Percentiles rank a stretch among this genome's conserved stretches.
Conservation (phyloP, 1,140 invertebrate species). For the Leptopilina clavipes region DNA sequence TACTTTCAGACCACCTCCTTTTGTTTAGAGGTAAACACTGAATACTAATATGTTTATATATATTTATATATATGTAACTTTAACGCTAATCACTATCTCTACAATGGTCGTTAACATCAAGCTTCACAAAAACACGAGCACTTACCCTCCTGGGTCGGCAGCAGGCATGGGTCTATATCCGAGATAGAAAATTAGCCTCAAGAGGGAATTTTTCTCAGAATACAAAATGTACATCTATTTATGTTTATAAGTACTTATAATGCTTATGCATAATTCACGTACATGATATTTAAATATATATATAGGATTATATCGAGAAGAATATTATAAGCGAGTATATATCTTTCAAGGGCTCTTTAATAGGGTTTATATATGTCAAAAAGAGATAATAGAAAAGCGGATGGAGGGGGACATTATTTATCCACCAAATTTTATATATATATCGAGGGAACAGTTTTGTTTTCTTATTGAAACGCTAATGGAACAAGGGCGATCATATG, state of each 20-base stretch:
- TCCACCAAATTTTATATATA: background rate
- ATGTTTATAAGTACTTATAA: conserved; percentile 30
- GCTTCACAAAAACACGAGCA: conserved; percentile 61
- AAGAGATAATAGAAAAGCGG: background rate
- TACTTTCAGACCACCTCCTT: background rate
- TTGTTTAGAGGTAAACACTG: conserved; percentile 3
- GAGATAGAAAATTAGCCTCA: conserved; percentile 59
- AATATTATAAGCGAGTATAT: background rate
- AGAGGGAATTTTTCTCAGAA: conserved; percentile 47
- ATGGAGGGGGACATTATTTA: background rate
- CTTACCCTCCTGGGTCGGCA: conserved; percentile 72
- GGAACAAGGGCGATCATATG: background rate
- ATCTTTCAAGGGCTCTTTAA: background rate
- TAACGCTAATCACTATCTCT: conserved; percentile 55
- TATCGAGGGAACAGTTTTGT: no score
- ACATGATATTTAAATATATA: background rate
- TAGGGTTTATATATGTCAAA: background rate
- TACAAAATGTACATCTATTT: conserved; percentile 35
- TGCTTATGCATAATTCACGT: conserved; percentile 20
- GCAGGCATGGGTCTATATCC: conserved; percentile 72
- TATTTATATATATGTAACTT: conserved; percentile 31
- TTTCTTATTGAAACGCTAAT: no score
- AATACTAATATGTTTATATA: background rate
- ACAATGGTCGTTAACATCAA: conserved; percentile 59
- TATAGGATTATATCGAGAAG: conserved; percentile 6